Conservation (phyloP, 2,888 invertebrate species). For the Acanthosepion esculentum region DNA sequence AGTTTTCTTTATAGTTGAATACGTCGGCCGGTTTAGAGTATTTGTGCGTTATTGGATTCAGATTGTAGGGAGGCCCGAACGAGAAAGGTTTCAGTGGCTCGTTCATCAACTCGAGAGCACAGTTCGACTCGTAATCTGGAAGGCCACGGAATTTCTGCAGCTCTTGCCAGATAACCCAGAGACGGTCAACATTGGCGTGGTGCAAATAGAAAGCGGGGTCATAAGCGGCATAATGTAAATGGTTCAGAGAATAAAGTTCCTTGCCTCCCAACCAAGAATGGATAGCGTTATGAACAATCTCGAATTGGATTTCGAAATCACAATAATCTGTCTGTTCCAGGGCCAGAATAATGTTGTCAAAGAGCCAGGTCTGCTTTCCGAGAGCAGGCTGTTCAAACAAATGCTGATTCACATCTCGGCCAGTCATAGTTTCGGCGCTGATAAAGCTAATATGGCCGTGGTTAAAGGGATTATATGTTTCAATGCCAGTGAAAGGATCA, state of each 20-base stretch:
- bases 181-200: conserved; percentile 53
- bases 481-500: conserved; percentile 50
- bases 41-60: conserved; percentile 53
- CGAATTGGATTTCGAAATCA: conserved; percentile 52
- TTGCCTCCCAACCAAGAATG: conserved; percentile 50
- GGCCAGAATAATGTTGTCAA: conserved; percentile 50
- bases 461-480: conserved; percentile 55
- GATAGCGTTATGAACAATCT: conserved; percentile 51
- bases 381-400: conserved; percentile 48
- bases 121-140: conserved; percentile 49
- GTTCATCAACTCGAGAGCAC: conserved; percentile 50
- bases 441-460: conserved; percentile 49
- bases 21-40: conserved; percentile 55
- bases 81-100: conserved; percentile 51
- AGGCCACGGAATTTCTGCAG: conserved; percentile 49
- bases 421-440: conserved; percentile 48
- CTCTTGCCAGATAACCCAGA: conserved; percentile 54
- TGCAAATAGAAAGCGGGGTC: conserved; percentile 56
- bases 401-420: conserved; percentile 48
- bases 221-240: conserved; percentile 52
- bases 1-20: conserved; percentile 55
- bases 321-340: conserved; percentile 51
- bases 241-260: conserved; percentile 50
- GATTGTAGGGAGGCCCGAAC: conserved; percentile 54
- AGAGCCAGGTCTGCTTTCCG: conserved; percentile 48